Evolutionary conservation across 2,797 vertebrate genomes (phyloP), one percentile per base, ranked within the genome.

Genomic region (Erethizon dorsatum): DNA sequence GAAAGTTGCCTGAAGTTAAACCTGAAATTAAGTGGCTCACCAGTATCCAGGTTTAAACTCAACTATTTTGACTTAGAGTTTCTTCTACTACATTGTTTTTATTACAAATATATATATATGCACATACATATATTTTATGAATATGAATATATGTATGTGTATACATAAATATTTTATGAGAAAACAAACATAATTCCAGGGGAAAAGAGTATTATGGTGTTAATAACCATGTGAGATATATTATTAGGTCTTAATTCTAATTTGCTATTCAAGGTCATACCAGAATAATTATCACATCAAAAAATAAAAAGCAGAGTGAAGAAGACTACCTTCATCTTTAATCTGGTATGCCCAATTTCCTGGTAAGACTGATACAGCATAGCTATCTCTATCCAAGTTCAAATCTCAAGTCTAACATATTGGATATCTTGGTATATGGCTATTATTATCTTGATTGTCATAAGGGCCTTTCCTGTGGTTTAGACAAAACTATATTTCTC

Each of bases 121-220:
- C 2, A 75, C 5, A 71, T 4, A 73, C 1, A 83, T 4, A 61
- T 0, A 82, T 41, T 26, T 24, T 45, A 61, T 83, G 56, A 4
- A 59, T 9, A 67, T 22, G 57, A 57, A 57, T 71, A 6, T 11
- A 26, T 8, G 22, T 57, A 54, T 15, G 22, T 50, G 2, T 3
- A 61, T 5, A 41, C 20, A 33, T 47, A 22, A 28, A 47, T 59
- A 14, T 79, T 79, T 96, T 83, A 94, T 88, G n/a, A 82, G 11
- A 77, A 92, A 90, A 94, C 5, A 93, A 83, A 90, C 28, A 84
- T 41, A 75, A 93, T 85, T 93, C 45, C 31, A 61, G n/a, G 20
- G 0, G 28, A 18, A 78, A 41, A 83, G 63, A 22, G 31, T 61
- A 88, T 33, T 78, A 54, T 71, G 28, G 26, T 59, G 26, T 88